A percentile compares a stretch with the other conserved stretches of the same genome.
phyloP scores from a whole-genome alignment of 2,888 invertebrate species.

The Mellilla xanthometata region DNA sequence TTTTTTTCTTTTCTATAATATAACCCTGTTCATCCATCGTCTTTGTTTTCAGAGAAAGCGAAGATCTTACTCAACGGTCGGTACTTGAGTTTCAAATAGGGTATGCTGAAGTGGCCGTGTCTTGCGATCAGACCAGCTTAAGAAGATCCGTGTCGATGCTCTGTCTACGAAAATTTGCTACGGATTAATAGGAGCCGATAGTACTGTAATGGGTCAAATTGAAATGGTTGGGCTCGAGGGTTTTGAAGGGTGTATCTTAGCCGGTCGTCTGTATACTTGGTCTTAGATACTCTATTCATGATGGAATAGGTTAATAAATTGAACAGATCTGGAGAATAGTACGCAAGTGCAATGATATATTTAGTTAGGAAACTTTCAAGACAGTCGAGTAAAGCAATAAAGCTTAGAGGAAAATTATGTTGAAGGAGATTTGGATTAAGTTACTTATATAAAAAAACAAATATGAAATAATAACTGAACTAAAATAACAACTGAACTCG shows the following conservation, averaged over 20 bases:
- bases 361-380: no score
- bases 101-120: slow-evolving; percentile 69
- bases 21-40: slow-evolving; percentile 1
- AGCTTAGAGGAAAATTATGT: no score
- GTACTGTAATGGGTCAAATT: slow-evolving; percentile 43
- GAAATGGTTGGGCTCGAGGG: slow-evolving; percentile 47
- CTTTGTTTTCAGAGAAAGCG: slow-evolving; percentile 33
- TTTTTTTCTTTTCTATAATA: no score
- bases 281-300: slow-evolving; percentile 8
- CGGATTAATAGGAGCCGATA: slow-evolving; percentile 41
- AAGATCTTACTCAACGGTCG: slow-evolving; percentile 41
- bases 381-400: no score
- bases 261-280: slow-evolving; percentile 33
- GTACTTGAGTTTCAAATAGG: slow-evolving; percentile 62
- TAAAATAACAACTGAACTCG: no score
- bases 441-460: no score
- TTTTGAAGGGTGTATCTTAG: slow-evolving; percentile 57
- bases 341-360: no score
- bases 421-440: no score
- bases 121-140: slow-evolving; percentile 52
- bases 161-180: slow-evolving; percentile 51
- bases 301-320: slow-evolving; percentile 6
- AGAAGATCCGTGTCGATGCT: slow-evolving; percentile 43
- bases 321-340: no score
- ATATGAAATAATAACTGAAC: no score